Conservation (phyloP, 1,140 invertebrate genomes). For the Antheraea mylitta region DNA sequence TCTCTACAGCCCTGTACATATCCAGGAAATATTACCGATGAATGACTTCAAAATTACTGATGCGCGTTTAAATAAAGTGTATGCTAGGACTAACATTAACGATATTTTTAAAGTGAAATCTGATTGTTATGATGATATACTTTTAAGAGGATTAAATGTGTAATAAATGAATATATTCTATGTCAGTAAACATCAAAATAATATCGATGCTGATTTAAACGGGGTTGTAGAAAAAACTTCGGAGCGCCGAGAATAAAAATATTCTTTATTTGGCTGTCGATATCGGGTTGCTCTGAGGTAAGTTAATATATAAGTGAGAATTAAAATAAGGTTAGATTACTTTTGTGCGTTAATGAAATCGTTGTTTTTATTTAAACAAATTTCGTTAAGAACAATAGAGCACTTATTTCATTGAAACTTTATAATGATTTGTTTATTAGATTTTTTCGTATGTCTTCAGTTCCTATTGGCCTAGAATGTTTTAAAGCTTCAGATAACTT, state of each 20-base stretch:
- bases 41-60: constrained; percentile 1
- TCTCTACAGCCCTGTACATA: constrained; percentile 39
- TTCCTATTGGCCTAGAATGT: constrained; percentile 73
- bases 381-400: not conserved
- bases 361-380: not conserved
- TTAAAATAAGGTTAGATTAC: not conserved
- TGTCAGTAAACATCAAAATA: constrained; percentile 2
- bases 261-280: constrained; percentile 48
- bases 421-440: constrained; percentile 14
- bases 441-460: constrained; percentile 34
- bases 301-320: not conserved
- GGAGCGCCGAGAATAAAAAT: constrained; percentile 31
- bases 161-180: not conserved
- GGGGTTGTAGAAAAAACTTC: constrained; percentile 13
- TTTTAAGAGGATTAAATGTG: not conserved
- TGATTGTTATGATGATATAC: constrained; percentile 4
- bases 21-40: constrained; percentile 9
- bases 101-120: constrained; percentile 2
- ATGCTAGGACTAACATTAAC: not conserved
- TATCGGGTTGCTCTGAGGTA: constrained; percentile 38
- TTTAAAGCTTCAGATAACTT: constrained; percentile 24
- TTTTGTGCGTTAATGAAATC: constrained; percentile 6
- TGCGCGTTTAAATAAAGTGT: constrained; percentile 2
- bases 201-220: not conserved
- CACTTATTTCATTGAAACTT: not conserved